Conservation (phyloP, 2,797 vertebrate species). For the Typhlichthys subterraneus region DNA sequence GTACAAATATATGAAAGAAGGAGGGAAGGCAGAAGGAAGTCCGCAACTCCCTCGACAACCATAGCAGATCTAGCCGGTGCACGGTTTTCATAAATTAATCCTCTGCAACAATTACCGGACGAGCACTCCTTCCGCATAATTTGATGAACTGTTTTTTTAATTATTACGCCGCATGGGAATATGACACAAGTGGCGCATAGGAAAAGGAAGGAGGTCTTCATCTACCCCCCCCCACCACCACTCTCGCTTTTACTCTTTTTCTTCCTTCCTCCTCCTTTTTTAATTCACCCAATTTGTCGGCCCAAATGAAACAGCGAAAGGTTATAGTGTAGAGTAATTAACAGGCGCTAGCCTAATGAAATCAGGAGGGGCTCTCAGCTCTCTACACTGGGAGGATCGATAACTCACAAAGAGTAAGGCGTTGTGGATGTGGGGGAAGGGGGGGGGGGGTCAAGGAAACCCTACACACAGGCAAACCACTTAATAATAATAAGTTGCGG, state of each 20-base stretch:
- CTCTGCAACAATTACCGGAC: constrained; percentile 71
- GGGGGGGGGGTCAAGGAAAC: constrained; percentile 70
- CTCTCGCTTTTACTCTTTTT: constrained; percentile 55
- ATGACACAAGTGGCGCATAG: constrained; percentile 55
- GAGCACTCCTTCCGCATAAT: constrained; percentile 73
- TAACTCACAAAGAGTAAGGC: constrained; percentile 76
- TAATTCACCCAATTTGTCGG: constrained; percentile 91
- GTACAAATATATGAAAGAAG: constrained; percentile 27
- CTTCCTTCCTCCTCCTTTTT: constrained; percentile 65
- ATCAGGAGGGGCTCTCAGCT: constrained; percentile 78
- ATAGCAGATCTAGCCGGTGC: constrained; percentile 60
- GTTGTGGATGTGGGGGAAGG: constrained; percentile 39
- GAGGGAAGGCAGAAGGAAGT: constrained; percentile 17
- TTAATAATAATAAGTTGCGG: constrained; percentile 82
- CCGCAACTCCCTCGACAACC: constrained; percentile 44
- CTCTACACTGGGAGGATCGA: constrained; percentile 83
- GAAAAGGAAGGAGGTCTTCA: constrained; percentile 4
- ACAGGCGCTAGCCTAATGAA: constrained; percentile 86
- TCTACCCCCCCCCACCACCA: neutral
- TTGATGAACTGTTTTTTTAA: constrained; percentile 77
- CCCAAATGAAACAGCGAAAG: constrained; percentile 91
- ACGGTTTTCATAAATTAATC: constrained; percentile 72
- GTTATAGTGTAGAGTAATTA: constrained; percentile 91
- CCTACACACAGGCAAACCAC: constrained; percentile 74
- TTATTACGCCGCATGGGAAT: constrained; percentile 76